These are phyloP conservation scores for Microctonus aethiopoides DNA, from an alignment of 2,888 invertebrate genomes.

Conservation along the genomic window DNA sequence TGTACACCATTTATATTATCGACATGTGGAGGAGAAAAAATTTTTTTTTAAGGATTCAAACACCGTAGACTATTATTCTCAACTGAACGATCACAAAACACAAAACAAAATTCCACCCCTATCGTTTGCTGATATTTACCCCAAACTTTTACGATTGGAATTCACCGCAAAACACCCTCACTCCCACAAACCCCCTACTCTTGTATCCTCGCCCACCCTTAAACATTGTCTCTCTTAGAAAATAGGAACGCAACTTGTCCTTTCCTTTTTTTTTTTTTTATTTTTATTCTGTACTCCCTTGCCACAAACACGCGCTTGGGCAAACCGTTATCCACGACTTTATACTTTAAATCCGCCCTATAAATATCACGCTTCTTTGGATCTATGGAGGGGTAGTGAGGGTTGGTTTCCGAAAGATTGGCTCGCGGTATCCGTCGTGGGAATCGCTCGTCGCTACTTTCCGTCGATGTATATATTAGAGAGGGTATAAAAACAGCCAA, in stretches of 20 bases:
- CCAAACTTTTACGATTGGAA: constrained; percentile 16
- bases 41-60: neutral
- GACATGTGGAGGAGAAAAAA: neutral
- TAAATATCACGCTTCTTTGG: constrained; percentile 67
- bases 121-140: neutral
- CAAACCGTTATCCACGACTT: constrained; percentile 53
- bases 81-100: constrained; percentile 2
- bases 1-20: neutral
- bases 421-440: constrained; percentile 66
- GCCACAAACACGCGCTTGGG: constrained; percentile 18
- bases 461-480: constrained; percentile 43
- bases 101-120: neutral
- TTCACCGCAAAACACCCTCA: constrained; percentile 6
- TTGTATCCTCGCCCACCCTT: neutral
- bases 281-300: constrained; percentile 44
- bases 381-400: constrained; percentile 49
- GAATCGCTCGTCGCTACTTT: constrained; percentile 56
- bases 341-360: constrained; percentile 68
- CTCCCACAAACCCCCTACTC: neutral
- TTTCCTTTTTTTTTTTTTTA: constrained; percentile 36
- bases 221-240: constrained; percentile 52
- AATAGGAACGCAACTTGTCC: constrained; percentile 56
- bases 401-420: constrained; percentile 68
- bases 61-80: neutral
- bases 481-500: constrained; percentile 35